phyloP scores from a whole-genome alignment of 2,888 invertebrate genomes.

The Vannuccia rotundouncinata region DNA sequence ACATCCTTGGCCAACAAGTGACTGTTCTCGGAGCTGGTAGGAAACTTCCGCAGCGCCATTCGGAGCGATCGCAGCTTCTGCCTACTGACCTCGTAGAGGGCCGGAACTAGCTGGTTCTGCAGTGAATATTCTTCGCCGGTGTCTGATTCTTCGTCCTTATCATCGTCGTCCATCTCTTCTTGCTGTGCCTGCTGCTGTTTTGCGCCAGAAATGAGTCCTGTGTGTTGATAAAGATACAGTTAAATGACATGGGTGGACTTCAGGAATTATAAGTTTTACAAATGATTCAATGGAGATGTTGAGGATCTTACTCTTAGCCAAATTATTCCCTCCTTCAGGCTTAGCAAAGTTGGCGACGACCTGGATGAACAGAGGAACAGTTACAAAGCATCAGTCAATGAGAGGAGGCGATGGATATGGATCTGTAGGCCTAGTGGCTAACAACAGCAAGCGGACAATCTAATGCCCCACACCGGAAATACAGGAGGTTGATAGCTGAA shows the following conservation, averaged over 20 bases:
- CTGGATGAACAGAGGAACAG: background rate
- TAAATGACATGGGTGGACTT: too few species aligned
- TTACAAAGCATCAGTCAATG: background rate
- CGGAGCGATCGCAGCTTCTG: constrained; percentile 49
- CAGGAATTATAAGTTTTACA: too few species aligned
- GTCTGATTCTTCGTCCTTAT: constrained; percentile 28
- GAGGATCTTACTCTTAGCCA: background rate
- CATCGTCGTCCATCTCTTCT: background rate
- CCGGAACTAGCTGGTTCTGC: constrained; percentile 36
- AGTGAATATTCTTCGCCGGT: constrained; percentile 33
- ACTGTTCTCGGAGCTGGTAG: constrained; percentile 47
- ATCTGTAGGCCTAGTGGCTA: background rate
- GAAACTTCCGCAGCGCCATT: constrained; percentile 48
- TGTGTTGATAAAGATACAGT: too few species aligned
- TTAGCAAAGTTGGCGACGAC: constrained; percentile 2
- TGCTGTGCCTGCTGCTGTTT: background rate
- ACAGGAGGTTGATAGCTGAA: too few species aligned
- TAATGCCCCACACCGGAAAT: too few species aligned
- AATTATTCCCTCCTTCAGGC: background rate
- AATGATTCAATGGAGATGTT: background rate
- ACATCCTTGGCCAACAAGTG: constrained; percentile 47
- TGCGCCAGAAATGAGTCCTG: background rate
- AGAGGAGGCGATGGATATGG: background rate
- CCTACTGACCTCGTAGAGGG: constrained; percentile 43
- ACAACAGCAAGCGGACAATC: too few species aligned